Evolutionary conservation across 1,140 invertebrate species (phyloP).

Genomic region (Tetranychus cinnabarinus): DNA sequence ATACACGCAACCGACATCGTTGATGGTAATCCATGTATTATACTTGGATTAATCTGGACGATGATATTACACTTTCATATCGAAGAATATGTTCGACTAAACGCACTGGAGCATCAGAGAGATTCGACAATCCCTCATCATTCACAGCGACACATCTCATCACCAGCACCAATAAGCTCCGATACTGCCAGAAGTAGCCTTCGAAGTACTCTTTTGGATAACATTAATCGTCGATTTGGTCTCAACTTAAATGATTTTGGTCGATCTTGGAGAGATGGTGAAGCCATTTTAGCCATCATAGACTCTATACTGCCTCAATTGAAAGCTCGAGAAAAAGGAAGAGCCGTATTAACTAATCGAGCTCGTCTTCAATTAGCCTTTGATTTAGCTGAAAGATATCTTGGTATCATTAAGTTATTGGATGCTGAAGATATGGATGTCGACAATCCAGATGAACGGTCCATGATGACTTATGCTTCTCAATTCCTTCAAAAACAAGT

Average conservation of each 20-base stretch:
- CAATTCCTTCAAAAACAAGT: neutral
- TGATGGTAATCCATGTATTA: constrained; percentile 86
- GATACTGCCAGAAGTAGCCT: neutral
- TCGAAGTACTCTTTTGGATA: neutral
- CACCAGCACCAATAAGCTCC: neutral
- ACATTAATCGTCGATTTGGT: neutral
- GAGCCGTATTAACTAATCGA: constrained; percentile 44
- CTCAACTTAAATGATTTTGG: constrained; percentile 71
- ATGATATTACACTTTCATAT: constrained; percentile 99
- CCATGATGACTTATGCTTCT: constrained; percentile 97
- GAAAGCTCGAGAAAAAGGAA: constrained; percentile 49
- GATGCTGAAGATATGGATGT: constrained; percentile 95
- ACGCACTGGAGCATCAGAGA: neutral
- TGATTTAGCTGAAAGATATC: constrained; percentile 63
- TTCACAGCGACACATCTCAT: neutral
- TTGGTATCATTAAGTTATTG: constrained; percentile 73
- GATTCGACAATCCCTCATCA: neutral
- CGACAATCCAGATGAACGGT: constrained; percentile 86
- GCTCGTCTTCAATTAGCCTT: constrained; percentile 76
- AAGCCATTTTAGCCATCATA: constrained; percentile 84
- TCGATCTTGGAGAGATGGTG: constrained; percentile 83
- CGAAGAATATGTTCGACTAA: constrained; percentile 16
- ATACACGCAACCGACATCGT: constrained; percentile 94
- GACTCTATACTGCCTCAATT: constrained; percentile 81
- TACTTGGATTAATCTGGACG: constrained; percentile 93